Base-by-base conservation (phyloP, 2,797 vertebrate genomes). In the Gadopsis bispinosus region DNA sequence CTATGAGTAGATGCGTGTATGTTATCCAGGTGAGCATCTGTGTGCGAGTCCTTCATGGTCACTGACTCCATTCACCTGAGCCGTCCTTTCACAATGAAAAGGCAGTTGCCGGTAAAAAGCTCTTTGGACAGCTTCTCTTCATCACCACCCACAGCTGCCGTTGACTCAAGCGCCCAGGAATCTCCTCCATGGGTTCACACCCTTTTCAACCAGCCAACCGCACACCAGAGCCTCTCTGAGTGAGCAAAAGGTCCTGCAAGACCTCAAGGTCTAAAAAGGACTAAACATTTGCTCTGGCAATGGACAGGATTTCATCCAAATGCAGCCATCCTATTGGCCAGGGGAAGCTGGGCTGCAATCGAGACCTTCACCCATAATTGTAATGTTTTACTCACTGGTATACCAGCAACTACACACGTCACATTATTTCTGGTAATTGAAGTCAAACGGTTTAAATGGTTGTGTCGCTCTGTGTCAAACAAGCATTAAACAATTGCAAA, bases 31-130 rank as follows among this genome's bases (percentile, higher is more conserved):
- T 81, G 79, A 2, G 11, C 75, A 47, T 75, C 33, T 73, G 73
- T 77, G 75, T 70, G 35, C 48, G 53, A 76, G 74, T 47, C 69
- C 89, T 90, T 91, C 88, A 94, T 87, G 94, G 91, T 92, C 88
- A 79, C 83, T 89, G 93, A 87, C 88, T 93, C 90, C 81, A 91
- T 93, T 94, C 92, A 94, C 92, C 94, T 92, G 91, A 87, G 82
- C 69, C 14, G 58, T 83, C 82, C 85, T 90, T 90, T 92, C 84
- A 87, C 79, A 71, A 54, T 90, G 79, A 89, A 90, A 88, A 92
- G 87, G 61, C 77, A 59, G 66, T 79, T 84, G 87, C 69, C 3
- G 65, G 80, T 82, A 73, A 84, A 84, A 88, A 86, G 73, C 83
- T 69, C 87, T 85, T 85, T 85, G 86, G 89, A 91, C 88, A 89